These are phyloP conservation scores for Lycaena phlaeas DNA, from an alignment of 2,888 invertebrate genomes.

Conservation along the genomic window DNA sequence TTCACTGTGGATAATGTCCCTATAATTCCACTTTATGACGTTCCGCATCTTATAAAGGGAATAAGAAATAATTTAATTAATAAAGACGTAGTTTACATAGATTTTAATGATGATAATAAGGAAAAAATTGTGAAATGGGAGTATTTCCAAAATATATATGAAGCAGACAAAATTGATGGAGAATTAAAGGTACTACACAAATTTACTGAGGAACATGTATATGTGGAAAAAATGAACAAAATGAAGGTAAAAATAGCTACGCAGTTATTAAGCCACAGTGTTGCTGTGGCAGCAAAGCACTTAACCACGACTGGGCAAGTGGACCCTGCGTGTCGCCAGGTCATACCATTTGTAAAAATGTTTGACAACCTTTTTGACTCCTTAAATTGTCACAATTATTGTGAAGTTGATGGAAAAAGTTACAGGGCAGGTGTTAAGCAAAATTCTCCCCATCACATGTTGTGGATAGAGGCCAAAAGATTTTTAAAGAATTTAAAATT, in stretches of 20 bases:
- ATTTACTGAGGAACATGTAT: constrained; percentile 24
- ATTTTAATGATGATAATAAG: constrained; percentile 10
- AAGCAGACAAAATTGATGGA: constrained; percentile 20
- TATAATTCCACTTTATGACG: constrained; percentile 12
- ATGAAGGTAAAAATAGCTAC: constrained; percentile 23
- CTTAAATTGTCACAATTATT: constrained; percentile 15
- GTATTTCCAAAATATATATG: constrained; percentile 20
- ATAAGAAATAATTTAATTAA: constrained; percentile 19
- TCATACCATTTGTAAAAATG: constrained; percentile 10
- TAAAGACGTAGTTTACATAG: constrained; percentile 16
- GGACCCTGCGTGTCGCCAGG: constrained; percentile 3
- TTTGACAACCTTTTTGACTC: constrained; percentile 21
- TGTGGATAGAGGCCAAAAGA: not conserved
- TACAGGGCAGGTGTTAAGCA: constrained; percentile 16
- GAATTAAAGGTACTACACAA: constrained; percentile 21
- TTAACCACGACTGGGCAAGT: too few relatives aligned
- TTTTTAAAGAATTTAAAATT: constrained; percentile 1
- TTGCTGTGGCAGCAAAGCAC: too few relatives aligned
- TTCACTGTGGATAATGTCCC: too few relatives aligned
- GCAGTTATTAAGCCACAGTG: too few relatives aligned
- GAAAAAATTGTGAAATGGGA: constrained; percentile 24
- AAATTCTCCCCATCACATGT: constrained; percentile 14
- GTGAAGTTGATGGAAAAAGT: constrained; percentile 17
- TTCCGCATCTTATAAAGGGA: constrained; percentile 18
- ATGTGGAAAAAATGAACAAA: constrained; percentile 24